phyloP scores from a whole-genome alignment of 2,888 invertebrate genomes.

The Ceramica pisi region DNA sequence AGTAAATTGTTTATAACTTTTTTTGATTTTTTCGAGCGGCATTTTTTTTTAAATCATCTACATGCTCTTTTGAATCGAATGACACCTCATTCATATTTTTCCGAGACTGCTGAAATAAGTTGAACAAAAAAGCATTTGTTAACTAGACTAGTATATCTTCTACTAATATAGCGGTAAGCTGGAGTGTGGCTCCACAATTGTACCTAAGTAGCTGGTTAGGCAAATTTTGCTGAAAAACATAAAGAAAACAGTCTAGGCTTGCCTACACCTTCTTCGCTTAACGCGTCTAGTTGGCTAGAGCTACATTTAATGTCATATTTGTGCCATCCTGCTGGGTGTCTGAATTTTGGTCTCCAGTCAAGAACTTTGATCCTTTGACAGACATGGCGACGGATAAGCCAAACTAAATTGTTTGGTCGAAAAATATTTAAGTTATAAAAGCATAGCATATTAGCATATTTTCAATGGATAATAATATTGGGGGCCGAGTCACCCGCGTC shows the following conservation, averaged over 20 bases:
- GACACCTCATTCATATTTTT: too few species aligned
- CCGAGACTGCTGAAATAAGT: too few species aligned
- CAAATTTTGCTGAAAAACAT: not conserved
- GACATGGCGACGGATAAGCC: not conserved
- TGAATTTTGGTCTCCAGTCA: not conserved
- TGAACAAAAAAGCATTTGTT: too few species aligned
- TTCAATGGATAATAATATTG: not conserved
- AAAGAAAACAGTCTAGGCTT: too few species aligned
- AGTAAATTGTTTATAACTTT: too few species aligned
- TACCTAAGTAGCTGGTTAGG: not conserved
- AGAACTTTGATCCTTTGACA: not conserved
- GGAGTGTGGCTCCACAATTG: not conserved
- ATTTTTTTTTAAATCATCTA: too few species aligned
- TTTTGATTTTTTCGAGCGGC: too few species aligned
- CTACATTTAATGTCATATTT: not conserved
- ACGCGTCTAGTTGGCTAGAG: not conserved
- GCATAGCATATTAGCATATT: too few species aligned
- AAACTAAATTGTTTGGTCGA: not conserved
- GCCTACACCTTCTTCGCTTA: too few species aligned
- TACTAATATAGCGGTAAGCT: not conserved
- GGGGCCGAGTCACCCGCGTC: too few species aligned
- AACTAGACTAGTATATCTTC: not conserved
- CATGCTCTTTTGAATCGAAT: too few species aligned
- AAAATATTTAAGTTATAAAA: too few species aligned
- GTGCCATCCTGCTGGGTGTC: not conserved